Conservation (phyloP, 2,113 vertebrate species). For the Colaptes auratus region DNA sequence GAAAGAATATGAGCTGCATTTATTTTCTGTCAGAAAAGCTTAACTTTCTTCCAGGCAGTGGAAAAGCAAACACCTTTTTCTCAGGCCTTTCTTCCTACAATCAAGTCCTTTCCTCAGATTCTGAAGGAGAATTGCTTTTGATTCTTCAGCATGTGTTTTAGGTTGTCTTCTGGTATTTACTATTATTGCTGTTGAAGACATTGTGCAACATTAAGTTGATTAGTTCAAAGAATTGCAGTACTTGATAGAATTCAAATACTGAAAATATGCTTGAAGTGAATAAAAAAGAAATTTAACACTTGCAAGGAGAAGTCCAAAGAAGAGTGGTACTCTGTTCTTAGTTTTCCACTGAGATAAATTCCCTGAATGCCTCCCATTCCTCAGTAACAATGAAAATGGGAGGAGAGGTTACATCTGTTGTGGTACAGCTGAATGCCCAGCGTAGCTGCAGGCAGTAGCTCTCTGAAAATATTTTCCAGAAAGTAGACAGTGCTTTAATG, state of each 20-base stretch:
- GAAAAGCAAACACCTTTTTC: neutral
- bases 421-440: neutral
- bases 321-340: neutral
- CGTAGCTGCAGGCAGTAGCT: neutral
- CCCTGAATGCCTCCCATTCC: neutral
- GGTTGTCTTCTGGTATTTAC: neutral
- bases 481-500: neutral
- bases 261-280: neutral
- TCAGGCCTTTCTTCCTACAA: neutral
- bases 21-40: neutral
- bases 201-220: neutral
- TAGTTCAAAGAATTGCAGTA: neutral
- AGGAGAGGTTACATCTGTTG: neutral
- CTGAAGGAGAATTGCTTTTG: neutral
- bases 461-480: neutral
- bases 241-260: neutral
- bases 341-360: neutral
- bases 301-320: neutral
- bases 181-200: neutral
- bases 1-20: neutral
- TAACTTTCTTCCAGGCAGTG: neutral
- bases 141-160: neutral
- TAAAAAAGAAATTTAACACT: neutral
- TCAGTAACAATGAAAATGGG: neutral
- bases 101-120: neutral